Evolutionary conservation across 2,113 vertebrate species (phyloP).

Genomic region (Limanda limanda): DNA sequence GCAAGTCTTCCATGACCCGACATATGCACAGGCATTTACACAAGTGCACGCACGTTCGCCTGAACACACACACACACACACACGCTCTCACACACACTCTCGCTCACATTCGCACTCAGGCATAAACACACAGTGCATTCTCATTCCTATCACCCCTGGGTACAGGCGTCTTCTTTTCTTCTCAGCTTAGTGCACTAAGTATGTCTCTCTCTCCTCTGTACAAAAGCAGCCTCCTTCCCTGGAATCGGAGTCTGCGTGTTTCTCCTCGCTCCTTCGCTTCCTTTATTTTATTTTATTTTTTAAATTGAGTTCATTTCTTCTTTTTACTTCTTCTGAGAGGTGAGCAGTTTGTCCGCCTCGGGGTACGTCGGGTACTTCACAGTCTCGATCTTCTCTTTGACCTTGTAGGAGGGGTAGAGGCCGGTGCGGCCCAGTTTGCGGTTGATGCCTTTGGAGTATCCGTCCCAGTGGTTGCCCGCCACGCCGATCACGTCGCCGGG

Average conservation of each 20-base stretch:
- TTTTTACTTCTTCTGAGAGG: slow-evolving; percentile 71
- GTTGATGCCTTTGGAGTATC: slow-evolving; percentile 98
- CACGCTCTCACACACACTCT: slow-evolving; percentile 13
- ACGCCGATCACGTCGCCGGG: slow-evolving; percentile 96
- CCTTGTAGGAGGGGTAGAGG: slow-evolving; percentile 98
- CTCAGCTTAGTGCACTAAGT: slow-evolving; percentile 54
- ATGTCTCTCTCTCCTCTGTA: slow-evolving; percentile 66
- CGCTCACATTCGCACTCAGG: slow-evolving; percentile 8
- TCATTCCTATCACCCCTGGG: slow-evolving; percentile 60
- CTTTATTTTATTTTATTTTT: slow-evolving; percentile 27
- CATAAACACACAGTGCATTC: slow-evolving; percentile 67
- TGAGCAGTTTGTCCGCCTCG: slow-evolving; percentile 93
- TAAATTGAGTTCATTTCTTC: slow-evolving; percentile 10
- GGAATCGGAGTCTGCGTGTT: slow-evolving; percentile 62
- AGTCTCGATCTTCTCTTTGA: slow-evolving; percentile 96
- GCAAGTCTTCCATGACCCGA: slow-evolving; percentile 71
- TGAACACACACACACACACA: slow-evolving; percentile 9
- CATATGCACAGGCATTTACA: slow-evolving; percentile 67
- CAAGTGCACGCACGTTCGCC: slow-evolving; percentile 37
- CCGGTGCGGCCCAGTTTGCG: slow-evolving; percentile 96
- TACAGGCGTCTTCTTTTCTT: slow-evolving; percentile 60
- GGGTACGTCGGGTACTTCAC: slow-evolving; percentile 97
- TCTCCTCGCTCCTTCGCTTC: slow-evolving; percentile 40
- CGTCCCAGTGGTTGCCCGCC: slow-evolving; percentile 99
- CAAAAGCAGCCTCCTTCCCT: slow-evolving; percentile 74